Evolutionary conservation across 2,113 vertebrate species (phyloP).

Genomic region (Pseudopodoces humilis): DNA sequence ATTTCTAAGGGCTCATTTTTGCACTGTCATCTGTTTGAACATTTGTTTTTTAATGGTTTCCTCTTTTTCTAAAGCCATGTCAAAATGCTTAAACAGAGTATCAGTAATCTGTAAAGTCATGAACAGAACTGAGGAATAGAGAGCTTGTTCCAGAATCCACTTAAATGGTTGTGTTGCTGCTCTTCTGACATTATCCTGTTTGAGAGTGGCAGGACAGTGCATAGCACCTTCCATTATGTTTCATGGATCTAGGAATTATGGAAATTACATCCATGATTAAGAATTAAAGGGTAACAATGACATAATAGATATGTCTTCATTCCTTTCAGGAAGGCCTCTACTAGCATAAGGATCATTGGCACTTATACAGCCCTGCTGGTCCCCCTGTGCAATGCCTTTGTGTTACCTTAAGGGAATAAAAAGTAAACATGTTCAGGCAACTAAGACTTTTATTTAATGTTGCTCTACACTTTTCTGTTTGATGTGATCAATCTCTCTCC

Average conservation of each 20-base stretch:
- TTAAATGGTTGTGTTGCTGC: neutral
- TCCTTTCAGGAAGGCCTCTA: neutral
- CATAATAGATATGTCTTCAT: neutral
- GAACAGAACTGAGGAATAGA: neutral
- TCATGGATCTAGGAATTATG: neutral
- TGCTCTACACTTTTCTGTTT: neutral
- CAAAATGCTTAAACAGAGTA: neutral
- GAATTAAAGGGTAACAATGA: neutral
- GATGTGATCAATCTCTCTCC: neutral
- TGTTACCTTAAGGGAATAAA: neutral
- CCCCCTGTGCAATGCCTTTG: neutral
- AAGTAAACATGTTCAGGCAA: neutral
- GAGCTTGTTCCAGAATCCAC: neutral
- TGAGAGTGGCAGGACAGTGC: neutral
- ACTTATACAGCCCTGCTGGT: neutral
- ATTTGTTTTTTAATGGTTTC: neutral
- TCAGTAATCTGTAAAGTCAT: neutral
- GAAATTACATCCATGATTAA: neutral
- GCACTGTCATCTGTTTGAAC: neutral
- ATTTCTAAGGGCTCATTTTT: slow-evolving; percentile 7
- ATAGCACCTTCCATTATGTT: neutral
- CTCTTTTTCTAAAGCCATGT: neutral
- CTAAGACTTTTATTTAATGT: neutral
- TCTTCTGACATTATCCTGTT: neutral
- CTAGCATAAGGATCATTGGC: neutral